A percentile compares a stretch with the other conserved stretches of the same genome.
Evolutionary conservation across 2,797 vertebrate species (phyloP).

Genomic region (Acrocephalus scirpaceus): DNA sequence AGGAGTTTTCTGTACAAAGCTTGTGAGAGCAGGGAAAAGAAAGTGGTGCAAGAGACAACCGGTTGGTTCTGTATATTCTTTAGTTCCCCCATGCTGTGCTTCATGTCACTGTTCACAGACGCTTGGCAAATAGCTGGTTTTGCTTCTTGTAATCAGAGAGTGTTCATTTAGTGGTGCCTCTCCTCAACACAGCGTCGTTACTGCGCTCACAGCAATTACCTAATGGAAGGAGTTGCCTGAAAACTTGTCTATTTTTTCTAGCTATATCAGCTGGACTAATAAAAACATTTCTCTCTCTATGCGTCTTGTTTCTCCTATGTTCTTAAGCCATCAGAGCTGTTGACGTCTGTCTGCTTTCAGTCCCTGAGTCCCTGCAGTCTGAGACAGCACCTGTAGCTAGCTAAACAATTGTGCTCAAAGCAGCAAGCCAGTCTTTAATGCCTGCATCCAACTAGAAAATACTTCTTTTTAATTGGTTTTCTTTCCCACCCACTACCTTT

Average conservation of each 20-base stretch:
- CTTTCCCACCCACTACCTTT: not conserved
- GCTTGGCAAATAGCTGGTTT: slow-evolving; percentile 26
- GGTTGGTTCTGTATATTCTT: not conserved
- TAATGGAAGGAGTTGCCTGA: slow-evolving; percentile 29
- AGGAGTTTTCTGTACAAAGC: not conserved
- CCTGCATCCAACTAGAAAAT: not conserved
- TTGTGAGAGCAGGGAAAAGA: not conserved
- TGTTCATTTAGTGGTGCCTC: slow-evolving; percentile 28
- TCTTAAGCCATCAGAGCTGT: not conserved
- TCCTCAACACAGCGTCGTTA: not conserved
- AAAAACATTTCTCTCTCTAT: not conserved
- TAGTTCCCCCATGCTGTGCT: not conserved
- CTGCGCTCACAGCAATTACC: not conserved
- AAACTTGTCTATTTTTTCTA: slow-evolving; percentile 14
- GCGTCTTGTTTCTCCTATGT: slow-evolving; percentile 6
- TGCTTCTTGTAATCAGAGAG: slow-evolving; percentile 25
- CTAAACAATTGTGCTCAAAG: not conserved
- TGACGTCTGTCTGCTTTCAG: not conserved
- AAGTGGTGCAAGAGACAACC: not conserved
- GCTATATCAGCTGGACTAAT: slow-evolving; percentile 19
- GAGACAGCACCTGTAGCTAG: not conserved
- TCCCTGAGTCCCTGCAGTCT: not conserved
- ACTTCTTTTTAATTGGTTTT: not conserved
- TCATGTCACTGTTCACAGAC: not conserved
- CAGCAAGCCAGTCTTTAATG: not conserved